Conservation (phyloP, 2,113 vertebrate genomes). For the Strigops habroptila region DNA sequence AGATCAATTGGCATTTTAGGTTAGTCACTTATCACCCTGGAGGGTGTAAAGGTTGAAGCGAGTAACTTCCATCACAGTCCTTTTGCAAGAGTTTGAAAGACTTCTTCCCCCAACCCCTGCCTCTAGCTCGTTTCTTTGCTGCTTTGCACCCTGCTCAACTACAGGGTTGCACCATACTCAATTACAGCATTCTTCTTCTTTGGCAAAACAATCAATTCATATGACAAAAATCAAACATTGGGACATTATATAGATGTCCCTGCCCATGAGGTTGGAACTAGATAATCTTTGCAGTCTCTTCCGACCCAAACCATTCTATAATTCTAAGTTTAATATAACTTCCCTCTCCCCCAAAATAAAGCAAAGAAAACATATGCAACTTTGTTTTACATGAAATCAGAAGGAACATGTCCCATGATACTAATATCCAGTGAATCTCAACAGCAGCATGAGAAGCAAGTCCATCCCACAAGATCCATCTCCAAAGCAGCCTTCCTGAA, state of each 20-base stretch:
- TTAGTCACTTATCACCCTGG: slow-evolving; percentile 27
- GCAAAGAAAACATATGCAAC: neutral
- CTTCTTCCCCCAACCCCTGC: neutral
- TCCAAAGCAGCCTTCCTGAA: neutral
- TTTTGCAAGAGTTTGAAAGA: neutral
- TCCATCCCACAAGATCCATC: neutral
- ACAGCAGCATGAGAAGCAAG: neutral
- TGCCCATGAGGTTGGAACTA: too few species aligned
- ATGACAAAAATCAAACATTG: neutral
- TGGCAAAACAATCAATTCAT: neutral
- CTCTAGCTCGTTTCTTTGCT: neutral
- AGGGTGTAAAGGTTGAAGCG: neutral
- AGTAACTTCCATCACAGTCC: neutral
- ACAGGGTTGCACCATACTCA: neutral
- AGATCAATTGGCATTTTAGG: slow-evolving; percentile 36
- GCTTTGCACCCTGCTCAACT: neutral
- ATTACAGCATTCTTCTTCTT: neutral
- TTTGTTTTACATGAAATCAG: neutral
- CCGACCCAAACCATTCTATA: too few species aligned
- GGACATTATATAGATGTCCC: too few species aligned
- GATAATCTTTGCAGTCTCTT: too few species aligned
- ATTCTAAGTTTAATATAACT: too few species aligned
- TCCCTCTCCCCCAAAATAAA: neutral
- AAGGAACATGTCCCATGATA: neutral
- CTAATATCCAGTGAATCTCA: neutral